These are phyloP conservation scores for Sipha flava DNA, from an alignment of 1,140 invertebrate genomes.

Conservation along the genomic window DNA sequence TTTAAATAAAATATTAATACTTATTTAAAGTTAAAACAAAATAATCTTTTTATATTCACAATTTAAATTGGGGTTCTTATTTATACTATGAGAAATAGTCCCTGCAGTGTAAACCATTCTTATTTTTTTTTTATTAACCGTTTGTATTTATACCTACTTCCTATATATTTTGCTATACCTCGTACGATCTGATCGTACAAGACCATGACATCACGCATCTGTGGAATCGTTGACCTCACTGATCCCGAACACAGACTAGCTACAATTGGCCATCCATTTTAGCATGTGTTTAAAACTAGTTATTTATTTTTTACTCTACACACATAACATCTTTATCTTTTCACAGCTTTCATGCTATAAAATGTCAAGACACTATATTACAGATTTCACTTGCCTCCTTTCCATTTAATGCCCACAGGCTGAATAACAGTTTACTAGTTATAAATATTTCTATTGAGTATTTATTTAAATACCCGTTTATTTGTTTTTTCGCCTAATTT, in stretches of 20 bases:
- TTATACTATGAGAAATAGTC: too few relatives aligned
- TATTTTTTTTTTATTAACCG: not conserved
- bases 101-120: not conserved
- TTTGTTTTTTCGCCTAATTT: not conserved
- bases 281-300: slow-evolving; percentile 7
- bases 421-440: not conserved
- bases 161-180: too few relatives aligned
- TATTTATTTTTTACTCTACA: not conserved
- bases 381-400: slow-evolving; percentile 8
- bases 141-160: not conserved
- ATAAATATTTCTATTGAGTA: not conserved
- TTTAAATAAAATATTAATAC: too few relatives aligned
- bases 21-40: too few relatives aligned
- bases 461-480: not conserved
- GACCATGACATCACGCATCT: not conserved
- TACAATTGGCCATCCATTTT: not conserved
- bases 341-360: not conserved
- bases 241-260: not conserved
- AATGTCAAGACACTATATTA: not conserved
- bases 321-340: not conserved
- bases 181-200: not conserved
- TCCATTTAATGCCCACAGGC: not conserved
- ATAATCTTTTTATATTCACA: too few relatives aligned
- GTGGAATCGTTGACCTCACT: not conserved
- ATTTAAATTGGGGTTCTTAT: too few relatives aligned